Conservation (phyloP, 2,888 invertebrate genomes). For the Parapristionchus giblindavisi region DNA sequence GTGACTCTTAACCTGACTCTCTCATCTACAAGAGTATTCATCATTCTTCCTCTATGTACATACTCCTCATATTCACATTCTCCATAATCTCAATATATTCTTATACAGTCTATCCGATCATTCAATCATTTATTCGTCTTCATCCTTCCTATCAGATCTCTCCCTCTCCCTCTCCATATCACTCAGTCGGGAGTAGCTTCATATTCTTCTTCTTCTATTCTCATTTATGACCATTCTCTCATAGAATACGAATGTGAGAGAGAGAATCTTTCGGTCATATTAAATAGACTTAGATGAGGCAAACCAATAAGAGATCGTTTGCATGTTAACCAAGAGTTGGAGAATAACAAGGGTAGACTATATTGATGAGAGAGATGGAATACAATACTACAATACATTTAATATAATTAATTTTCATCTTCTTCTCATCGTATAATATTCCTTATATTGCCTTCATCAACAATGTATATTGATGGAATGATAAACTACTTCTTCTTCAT, state of each 20-base stretch:
- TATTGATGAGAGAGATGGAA: too few species aligned
- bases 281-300: too few species aligned
- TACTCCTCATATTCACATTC: slow-evolving; percentile 10
- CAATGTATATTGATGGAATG: too few species aligned
- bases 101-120: background rate
- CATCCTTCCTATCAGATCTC: slow-evolving; percentile 1
- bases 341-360: too few species aligned
- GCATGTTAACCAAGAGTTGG: too few species aligned
- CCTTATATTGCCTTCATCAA: background rate
- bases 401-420: too few species aligned
- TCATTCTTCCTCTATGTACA: slow-evolving; percentile 31
- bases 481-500: too few species aligned
- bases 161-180: slow-evolving; percentile 15
- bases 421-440: background rate
- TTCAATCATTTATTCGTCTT: background rate
- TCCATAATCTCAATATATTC: background rate
- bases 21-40: slow-evolving; percentile 12
- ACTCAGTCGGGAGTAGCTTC: slow-evolving; percentile 18
- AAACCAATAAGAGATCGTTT: too few species aligned
- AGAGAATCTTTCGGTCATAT: too few species aligned
- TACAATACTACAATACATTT: too few species aligned
- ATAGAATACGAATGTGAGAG: too few species aligned
- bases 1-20: background rate
- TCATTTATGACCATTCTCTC: slow-evolving; percentile 1
- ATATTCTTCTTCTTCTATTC: background rate